Conservation (phyloP, 2,888 invertebrate genomes). For the Orthonevra nobilis region DNA sequence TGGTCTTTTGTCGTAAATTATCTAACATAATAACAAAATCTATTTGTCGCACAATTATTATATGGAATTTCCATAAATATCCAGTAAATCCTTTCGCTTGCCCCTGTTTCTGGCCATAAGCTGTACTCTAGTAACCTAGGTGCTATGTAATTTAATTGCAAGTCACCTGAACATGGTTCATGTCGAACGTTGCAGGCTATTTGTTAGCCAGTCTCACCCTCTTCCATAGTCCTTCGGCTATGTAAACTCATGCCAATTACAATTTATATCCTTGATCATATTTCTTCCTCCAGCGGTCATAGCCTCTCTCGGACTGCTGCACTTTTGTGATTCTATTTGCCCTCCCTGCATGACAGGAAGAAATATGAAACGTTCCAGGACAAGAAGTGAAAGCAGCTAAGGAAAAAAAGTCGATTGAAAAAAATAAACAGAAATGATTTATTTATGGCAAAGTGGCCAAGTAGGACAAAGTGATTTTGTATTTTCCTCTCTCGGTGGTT, state of each 20-base stretch:
- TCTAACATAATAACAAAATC: too few species aligned
- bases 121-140: neutral
- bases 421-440: constrained; percentile 57
- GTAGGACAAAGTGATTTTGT: constrained; percentile 62
- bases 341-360: constrained; percentile 5
- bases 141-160: constrained; percentile 58
- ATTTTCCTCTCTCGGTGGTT: constrained; percentile 23
- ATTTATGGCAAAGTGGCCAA: constrained; percentile 64
- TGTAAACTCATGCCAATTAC: constrained; percentile 65
- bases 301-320: neutral
- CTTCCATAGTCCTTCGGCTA: constrained; percentile 27
- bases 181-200: constrained; percentile 33
- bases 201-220: constrained; percentile 9
- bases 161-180: constrained; percentile 53
- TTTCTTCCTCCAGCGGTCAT: constrained; percentile 22
- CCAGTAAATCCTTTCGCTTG: constrained; percentile 33
- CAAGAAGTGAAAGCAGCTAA: neutral
- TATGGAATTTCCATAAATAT: constrained; percentile 54
- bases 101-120: neutral
- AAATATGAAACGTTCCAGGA: constrained; percentile 43
- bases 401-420: too few species aligned
- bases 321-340: constrained; percentile 4
- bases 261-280: constrained; percentile 60
- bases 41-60: too few species aligned
- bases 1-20: too few species aligned